Evolutionary conservation across 1,140 invertebrate species (phyloP).

Genomic region (Caenorhabditis remanei): DNA sequence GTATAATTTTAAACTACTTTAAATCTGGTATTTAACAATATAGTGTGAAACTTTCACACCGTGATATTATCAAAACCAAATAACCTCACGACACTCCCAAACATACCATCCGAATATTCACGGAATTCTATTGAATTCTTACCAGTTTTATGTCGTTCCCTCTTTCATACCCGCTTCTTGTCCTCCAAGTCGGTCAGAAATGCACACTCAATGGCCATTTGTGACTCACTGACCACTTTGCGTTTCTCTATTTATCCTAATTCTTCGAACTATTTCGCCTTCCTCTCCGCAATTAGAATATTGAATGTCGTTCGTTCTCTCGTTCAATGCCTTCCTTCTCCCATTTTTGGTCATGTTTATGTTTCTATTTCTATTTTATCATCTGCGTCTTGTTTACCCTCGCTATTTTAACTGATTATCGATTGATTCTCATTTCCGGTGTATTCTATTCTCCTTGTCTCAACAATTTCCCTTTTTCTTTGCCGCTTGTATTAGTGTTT

Average conservation of each 20-base stretch:
- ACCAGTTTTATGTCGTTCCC: not conserved
- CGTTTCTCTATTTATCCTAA: not conserved
- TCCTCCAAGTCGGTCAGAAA: constrained; percentile 3
- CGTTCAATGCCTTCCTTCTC: not conserved
- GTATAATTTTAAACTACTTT: no score
- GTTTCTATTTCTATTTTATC: constrained; percentile 45
- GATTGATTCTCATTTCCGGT: constrained; percentile 52
- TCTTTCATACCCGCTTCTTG: not conserved
- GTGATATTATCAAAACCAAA: no score
- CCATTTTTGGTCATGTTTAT: constrained; percentile 53
- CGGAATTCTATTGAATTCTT: not conserved
- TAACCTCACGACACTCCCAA: no score
- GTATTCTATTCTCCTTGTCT: constrained; percentile 36
- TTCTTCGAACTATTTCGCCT: not conserved
- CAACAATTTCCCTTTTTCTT: constrained; percentile 1
- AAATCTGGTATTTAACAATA: no score
- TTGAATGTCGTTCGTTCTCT: constrained; percentile 33
- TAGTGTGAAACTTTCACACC: no score
- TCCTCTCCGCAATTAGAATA: constrained; percentile 45
- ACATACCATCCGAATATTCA: no score
- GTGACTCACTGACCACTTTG: constrained; percentile 43
- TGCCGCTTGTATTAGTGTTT: constrained; percentile 37
- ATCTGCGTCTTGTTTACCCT: constrained; percentile 33
- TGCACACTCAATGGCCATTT: constrained; percentile 55
- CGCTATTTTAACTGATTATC: constrained; percentile 15